Conservation (phyloP, 2,797 vertebrate species). For the Notoglanidium macrostoma region DNA sequence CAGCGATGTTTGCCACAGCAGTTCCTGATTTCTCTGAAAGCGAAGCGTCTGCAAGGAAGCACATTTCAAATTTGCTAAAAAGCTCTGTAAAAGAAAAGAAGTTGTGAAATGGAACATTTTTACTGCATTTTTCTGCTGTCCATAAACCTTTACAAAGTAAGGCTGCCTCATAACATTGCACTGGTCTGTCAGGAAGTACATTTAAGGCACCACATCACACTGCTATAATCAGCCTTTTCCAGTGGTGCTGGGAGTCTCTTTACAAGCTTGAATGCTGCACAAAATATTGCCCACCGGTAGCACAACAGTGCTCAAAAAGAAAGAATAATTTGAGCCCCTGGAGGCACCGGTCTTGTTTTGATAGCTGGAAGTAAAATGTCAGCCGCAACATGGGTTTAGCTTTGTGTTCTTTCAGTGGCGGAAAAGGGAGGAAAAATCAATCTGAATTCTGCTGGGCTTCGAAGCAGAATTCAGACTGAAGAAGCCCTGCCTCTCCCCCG, state of each 20-base stretch:
- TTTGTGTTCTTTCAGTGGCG: conserved; percentile 58
- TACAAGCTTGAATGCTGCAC: conserved; percentile 55
- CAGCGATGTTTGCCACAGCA: background rate
- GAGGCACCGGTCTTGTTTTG: conserved; percentile 52
- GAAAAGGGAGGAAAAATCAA: conserved; percentile 53
- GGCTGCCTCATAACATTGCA: conserved; percentile 13
- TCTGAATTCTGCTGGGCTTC: conserved; percentile 60
- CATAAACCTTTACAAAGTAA: conserved; percentile 5
- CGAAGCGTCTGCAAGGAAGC: background rate
- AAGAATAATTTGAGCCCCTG: conserved; percentile 53
- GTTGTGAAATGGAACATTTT: conserved; percentile 7
- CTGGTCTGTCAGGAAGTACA: conserved; percentile 39
- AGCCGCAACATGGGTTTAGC: conserved; percentile 54
- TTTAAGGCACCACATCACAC: conserved; percentile 33
- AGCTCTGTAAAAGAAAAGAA: conserved; percentile 10
- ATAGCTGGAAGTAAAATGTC: conserved; percentile 62
- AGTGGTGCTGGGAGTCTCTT: conserved; percentile 51
- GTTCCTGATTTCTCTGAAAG: background rate
- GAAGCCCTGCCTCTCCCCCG: conserved; percentile 45
- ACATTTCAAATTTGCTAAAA: background rate
- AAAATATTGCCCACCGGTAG: conserved; percentile 55
- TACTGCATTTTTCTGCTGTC: background rate
- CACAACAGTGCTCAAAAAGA: conserved; percentile 58
- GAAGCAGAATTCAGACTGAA: conserved; percentile 61
- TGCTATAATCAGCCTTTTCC: conserved; percentile 48